Conservation (phyloP, 2,888 invertebrate genomes). For the Congeria kusceri region DNA sequence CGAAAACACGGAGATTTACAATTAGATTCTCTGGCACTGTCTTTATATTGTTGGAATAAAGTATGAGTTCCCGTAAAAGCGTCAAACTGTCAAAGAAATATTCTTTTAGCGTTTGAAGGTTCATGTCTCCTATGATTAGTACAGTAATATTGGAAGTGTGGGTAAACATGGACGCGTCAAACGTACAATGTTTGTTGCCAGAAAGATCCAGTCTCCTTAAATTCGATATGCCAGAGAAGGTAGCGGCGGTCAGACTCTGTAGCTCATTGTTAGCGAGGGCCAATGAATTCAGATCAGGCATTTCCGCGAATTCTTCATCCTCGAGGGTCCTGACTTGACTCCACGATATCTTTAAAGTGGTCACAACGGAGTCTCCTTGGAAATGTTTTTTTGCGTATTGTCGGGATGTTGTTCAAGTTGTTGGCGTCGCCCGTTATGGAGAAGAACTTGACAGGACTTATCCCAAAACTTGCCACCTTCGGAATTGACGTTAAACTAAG, state of each 20-base stretch:
- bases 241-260: slow-evolving; percentile 38
- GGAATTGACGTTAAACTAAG: background rate
- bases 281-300: slow-evolving; percentile 54
- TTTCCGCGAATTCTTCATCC: slow-evolving; percentile 50
- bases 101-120: slow-evolving; percentile 34
- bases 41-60: slow-evolving; percentile 60
- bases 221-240: slow-evolving; percentile 58
- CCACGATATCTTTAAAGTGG: slow-evolving; percentile 44
- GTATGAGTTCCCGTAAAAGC: slow-evolving; percentile 57
- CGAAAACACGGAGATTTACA: slow-evolving; percentile 41
- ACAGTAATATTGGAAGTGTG: slow-evolving; percentile 52
- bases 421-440: background rate
- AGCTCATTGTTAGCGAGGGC: slow-evolving; percentile 62
- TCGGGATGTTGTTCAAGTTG: slow-evolving; percentile 28
- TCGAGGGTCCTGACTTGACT: slow-evolving; percentile 47
- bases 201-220: slow-evolving; percentile 61
- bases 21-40: slow-evolving; percentile 51
- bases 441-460: background rate
- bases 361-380: slow-evolving; percentile 33
- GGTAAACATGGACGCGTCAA: slow-evolving; percentile 56
- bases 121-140: slow-evolving; percentile 59
- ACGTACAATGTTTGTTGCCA: slow-evolving; percentile 56
- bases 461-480: background rate
- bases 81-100: slow-evolving; percentile 53
- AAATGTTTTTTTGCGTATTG: slow-evolving; percentile 38